Percentiles rank a stretch among this genome's conserved stretches.
These are phyloP conservation scores for Oryzias melastigma DNA, from an alignment of 2,113 vertebrate species.

Conservation along the genomic window DNA sequence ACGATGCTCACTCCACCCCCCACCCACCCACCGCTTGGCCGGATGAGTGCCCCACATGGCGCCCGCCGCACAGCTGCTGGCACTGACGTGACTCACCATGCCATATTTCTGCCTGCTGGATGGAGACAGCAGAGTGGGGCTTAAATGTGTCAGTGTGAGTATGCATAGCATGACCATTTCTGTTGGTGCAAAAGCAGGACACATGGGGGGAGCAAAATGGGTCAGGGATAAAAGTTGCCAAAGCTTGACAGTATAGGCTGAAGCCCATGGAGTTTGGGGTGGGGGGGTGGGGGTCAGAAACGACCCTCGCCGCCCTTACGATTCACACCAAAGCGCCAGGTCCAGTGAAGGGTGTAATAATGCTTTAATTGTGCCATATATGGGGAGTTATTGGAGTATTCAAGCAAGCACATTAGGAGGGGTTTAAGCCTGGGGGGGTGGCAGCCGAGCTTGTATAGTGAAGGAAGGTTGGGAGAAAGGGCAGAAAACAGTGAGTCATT, in stretches of 20 bases:
- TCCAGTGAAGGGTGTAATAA: conserved; percentile 70
- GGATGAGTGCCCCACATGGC: conserved; percentile 53
- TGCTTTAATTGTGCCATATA: conserved; percentile 71
- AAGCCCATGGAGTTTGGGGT: conserved; percentile 11
- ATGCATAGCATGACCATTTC: conserved; percentile 8
- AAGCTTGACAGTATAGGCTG: conserved; percentile 40
- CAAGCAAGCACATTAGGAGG: conserved; percentile 53
- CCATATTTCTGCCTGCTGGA: conserved; percentile 50
- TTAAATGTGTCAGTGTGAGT: conserved; percentile 10
- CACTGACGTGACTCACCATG: conserved; percentile 57
- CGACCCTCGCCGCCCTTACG: conserved; percentile 33
- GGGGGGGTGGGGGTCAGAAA: conserved; percentile 6
- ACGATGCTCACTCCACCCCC: conserved; percentile 18
- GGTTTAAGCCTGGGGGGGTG: conserved; percentile 46
- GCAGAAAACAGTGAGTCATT: conserved; percentile 68
- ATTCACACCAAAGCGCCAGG: conserved; percentile 53
- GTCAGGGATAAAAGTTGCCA: conserved; percentile 63
- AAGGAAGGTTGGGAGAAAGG: conserved; percentile 46
- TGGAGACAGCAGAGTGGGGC: conserved; percentile 19
- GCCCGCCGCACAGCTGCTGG: conserved; percentile 64
- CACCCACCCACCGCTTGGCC: conserved; percentile 31
- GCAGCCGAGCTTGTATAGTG: conserved; percentile 57
- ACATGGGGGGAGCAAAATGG: conserved; percentile 59
- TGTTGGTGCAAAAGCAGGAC: conserved; percentile 32
- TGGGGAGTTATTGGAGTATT: conserved; percentile 67